A percentile compares a stretch with the other conserved stretches of the same genome.
Evolutionary conservation across 2,888 invertebrate species (phyloP).

Genomic region (Tromatobia lineatoria): DNA sequence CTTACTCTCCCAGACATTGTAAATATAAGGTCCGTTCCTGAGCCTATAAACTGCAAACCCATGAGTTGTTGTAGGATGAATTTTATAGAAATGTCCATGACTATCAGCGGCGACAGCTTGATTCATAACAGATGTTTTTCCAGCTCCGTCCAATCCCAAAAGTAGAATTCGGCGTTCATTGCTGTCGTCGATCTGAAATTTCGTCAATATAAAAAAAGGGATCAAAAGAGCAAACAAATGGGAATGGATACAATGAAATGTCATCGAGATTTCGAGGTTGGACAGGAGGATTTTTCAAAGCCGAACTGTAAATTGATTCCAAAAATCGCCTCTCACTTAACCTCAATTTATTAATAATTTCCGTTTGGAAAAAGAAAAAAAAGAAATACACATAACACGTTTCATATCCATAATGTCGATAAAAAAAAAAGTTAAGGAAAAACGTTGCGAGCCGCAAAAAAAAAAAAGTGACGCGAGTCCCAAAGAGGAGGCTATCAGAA

Average conservation of each 20-base stretch:
- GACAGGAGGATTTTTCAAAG: not conserved
- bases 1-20: slow-evolving; percentile 84
- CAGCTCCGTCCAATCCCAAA: slow-evolving; percentile 83
- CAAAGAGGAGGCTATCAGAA: too few relatives aligned
- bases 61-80: slow-evolving; percentile 79
- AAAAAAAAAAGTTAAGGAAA: not conserved
- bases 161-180: slow-evolving; percentile 83
- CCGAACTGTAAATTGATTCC: not conserved
- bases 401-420: too few relatives aligned
- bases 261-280: slow-evolving; percentile 52
- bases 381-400: not conserved
- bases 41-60: slow-evolving; percentile 83
- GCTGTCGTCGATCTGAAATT: slow-evolving; percentile 82
- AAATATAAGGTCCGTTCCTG: slow-evolving; percentile 77
- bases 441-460: not conserved
- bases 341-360: not conserved
- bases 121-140: slow-evolving; percentile 84
- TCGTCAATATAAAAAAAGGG: slow-evolving; percentile 8
- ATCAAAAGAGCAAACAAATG: slow-evolving; percentile 17
- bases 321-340: not conserved
- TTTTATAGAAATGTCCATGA: slow-evolving; percentile 73
- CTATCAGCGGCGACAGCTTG: slow-evolving; percentile 79
- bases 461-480: not conserved
- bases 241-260: slow-evolving; percentile 13
- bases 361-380: not conserved